Base-by-base conservation (phyloP, 1,140 invertebrate genomes). In the Caenorhabditis tropicalis region DNA sequence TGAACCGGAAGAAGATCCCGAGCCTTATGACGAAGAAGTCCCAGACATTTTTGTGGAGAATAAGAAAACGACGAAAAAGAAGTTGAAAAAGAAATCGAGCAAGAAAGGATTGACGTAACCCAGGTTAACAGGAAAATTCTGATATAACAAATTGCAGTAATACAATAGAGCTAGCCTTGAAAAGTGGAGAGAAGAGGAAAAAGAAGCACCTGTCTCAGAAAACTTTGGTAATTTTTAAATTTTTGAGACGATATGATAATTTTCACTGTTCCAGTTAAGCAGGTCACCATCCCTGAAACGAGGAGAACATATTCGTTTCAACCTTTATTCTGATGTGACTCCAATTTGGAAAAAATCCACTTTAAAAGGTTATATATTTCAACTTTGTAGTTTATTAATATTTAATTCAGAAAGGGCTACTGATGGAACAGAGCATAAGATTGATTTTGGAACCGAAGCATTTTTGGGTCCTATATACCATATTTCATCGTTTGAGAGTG, bases 401-500 rank as follows among this genome's bases (percentile, higher is more conserved):
- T 24, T 10, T 27, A 19, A 9, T 58, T 24, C 36, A 82, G 53
- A 82, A 60, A 19, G 53, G n/a, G 5, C 53, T n/a, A 43, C 21
- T 7, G 43, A 48, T 12, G 31, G 36, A 46, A 46, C 36, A 7
- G 82, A 82, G n/a, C 83, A 85, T 19, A 31, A 80, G 21, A 51
- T 85, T 0, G 79, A 85, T 39, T 81, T 85, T 43, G 19, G 33
- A 0, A 46, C 31, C 0, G 83, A 85, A 48, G 51, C 51, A 10
- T 81, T 85, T 19, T 24, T 85, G 7, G 83, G 83, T 7, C 83
- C 56, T 7, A 53, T 85, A 10, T 85, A 80, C 24, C 48, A 65
- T 1, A 56, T 85, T 48, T 46, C 83, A 29, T 46, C 56, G 12
- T 80, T 58, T 65, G 74, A 46, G 16, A 51, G 33, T 21, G 74